phyloP scores from a whole-genome alignment of 2,797 vertebrate species.

The Chanos chanos region DNA sequence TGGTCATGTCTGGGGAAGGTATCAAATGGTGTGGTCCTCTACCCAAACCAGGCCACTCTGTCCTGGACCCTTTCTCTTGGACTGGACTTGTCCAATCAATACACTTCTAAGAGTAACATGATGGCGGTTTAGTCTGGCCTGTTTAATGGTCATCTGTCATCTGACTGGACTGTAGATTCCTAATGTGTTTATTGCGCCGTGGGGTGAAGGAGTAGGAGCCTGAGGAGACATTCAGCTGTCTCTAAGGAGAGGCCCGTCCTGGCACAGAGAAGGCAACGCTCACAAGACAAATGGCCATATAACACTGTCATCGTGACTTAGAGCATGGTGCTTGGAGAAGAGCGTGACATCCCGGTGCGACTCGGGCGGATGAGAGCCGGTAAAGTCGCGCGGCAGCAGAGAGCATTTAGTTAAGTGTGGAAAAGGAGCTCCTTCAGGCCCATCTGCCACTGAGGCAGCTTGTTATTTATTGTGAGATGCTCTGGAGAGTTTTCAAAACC shows the following conservation, averaged over 20 bases:
- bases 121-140: conserved; percentile 54
- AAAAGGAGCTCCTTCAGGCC: conserved; percentile 52
- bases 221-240: background rate
- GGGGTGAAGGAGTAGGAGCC: conserved; percentile 22
- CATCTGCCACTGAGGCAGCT: conserved; percentile 62
- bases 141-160: conserved; percentile 66
- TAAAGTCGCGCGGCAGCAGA: conserved; percentile 40
- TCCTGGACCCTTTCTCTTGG: conserved; percentile 38
- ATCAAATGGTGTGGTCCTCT: conserved; percentile 59
- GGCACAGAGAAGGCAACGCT: conserved; percentile 53
- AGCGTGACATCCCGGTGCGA: background rate
- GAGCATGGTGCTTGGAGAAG: conserved; percentile 45
- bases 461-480: conserved; percentile 64
- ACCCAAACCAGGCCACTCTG: conserved; percentile 52
- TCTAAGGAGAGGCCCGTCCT: no score
- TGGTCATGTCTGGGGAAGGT: conserved; percentile 51
- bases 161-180: conserved; percentile 62
- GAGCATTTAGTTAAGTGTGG: conserved; percentile 61
- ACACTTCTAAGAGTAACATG: conserved; percentile 45
- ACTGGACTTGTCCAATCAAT: conserved; percentile 64
- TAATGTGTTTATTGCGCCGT: conserved; percentile 58
- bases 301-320: conserved; percentile 66
- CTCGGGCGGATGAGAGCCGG: background rate
- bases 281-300: conserved; percentile 65
- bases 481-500: conserved; percentile 61